These are phyloP conservation scores for Mastigias papua DNA, from an alignment of 30 jellyfish, hydroid and myxozoan species.

Conservation along the genomic window DNA sequence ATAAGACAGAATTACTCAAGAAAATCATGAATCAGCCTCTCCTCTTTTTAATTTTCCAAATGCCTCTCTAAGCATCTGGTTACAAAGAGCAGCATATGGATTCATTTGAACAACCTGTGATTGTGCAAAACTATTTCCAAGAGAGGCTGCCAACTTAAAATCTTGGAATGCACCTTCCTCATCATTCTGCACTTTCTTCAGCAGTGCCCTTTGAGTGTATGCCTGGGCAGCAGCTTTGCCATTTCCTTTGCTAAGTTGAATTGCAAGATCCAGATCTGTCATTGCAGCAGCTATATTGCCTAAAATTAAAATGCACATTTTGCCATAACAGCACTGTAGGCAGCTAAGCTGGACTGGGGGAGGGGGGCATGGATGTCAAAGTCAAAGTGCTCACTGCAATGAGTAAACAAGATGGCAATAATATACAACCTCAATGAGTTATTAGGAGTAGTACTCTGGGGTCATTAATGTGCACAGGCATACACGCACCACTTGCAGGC, in stretches of 20 bases:
- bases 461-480: too few relatives aligned
- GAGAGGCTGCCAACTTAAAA: slow-evolving; percentile 80
- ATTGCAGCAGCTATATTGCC: slow-evolving; percentile 81
- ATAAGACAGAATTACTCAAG: neutral
- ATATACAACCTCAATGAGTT: too few relatives aligned
- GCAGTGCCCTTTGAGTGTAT: slow-evolving; percentile 85
- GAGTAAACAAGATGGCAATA: too few relatives aligned
- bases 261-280: slow-evolving; percentile 82
- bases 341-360: too few relatives aligned
- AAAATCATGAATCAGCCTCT: neutral
- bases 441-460: too few relatives aligned
- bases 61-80: slow-evolving; percentile 90
- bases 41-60: slow-evolving; percentile 49
- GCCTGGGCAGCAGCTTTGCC: slow-evolving; percentile 96
- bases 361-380: too few relatives aligned
- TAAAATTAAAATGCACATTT: slow-evolving; percentile 31
- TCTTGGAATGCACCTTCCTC: slow-evolving; percentile 83
- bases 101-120: slow-evolving; percentile 76
- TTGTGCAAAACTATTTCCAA: slow-evolving; percentile 88
- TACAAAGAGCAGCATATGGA: slow-evolving; percentile 97
- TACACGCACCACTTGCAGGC: too few relatives aligned
- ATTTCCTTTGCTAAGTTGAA: slow-evolving; percentile 75
- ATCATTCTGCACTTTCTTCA: slow-evolving; percentile 68
- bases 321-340: too few relatives aligned
- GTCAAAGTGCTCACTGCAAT: too few relatives aligned